Base-by-base conservation (phyloP, 1,140 invertebrate genomes). In the Papilio machaon region DNA sequence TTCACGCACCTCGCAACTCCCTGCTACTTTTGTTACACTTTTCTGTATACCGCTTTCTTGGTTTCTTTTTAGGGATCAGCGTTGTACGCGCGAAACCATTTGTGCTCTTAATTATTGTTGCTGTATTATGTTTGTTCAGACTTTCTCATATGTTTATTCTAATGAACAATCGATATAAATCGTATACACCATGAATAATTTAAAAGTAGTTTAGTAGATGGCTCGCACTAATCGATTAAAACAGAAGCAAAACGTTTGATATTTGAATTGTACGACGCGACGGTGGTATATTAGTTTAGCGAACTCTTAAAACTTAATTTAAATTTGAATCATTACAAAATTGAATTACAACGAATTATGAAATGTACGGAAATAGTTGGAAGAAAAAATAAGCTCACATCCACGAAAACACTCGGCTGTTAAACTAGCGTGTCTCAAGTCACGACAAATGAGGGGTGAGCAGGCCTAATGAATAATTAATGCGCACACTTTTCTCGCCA, bases 401-500 rank as follows among this genome's bases (percentile, higher is more conserved):
- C 74, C 84, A 86, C 77, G 84, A 85, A 85, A 88, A 88, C 89
- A 83, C 88, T 91, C 83, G 74, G 80, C 79, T 86, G 87, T 85
- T 91, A 89, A 92, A 91, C 90, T 88, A 88, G 88, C 89, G 89
- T 90, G 89, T 89, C 89, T 91, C 88, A 92, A 92, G 91, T 90
- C 89, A 86, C 83, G 83, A 75, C 87, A 92, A 92, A 92, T 92
- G 91, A 90, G 90, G 89, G 91, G 87, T 87, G 86, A 86, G 85
- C 82, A 83, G 79, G 83, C 81, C 86, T 93, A 91, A 92, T 92
- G 92, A 94, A 92, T 92, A 94, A 94, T 94, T 94, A 94, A 94
- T 92, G 90, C 87, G 85, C 91, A 91, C 89, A 90, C 91, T 89
- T 90, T 90, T 89, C 87, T 79, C 89, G 88, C 89, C 91, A 92